Conservation (phyloP, 2,888 invertebrate species). For the Germaria angustata region DNA sequence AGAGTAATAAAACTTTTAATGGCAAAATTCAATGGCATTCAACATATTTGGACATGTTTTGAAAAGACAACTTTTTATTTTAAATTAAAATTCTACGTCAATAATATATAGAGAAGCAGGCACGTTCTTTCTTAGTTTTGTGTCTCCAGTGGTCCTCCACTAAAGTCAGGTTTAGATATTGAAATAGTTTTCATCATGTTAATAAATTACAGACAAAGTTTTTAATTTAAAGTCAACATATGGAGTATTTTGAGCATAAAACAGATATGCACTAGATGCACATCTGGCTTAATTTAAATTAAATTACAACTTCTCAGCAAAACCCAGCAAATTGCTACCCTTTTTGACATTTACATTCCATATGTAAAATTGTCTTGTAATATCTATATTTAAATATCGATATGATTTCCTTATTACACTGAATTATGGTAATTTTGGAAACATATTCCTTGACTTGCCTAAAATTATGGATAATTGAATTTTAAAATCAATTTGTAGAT, state of each 20-base stretch:
- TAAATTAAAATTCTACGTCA: slow-evolving; percentile 6
- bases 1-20: background rate
- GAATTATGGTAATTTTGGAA: slow-evolving; percentile 46
- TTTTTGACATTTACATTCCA: background rate
- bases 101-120: too few species aligned
- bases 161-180: background rate
- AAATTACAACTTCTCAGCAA: background rate
- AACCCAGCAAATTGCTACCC: background rate
- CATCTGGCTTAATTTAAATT: background rate
- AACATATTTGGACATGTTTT: slow-evolving; percentile 23
- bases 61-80: slow-evolving; percentile 23
- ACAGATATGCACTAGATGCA: background rate
- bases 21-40: background rate
- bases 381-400: slow-evolving; percentile 50
- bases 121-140: too few species aligned
- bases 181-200: slow-evolving; percentile 23
- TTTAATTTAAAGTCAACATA: background rate
- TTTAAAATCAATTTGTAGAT: slow-evolving; percentile 56
- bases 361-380: slow-evolving; percentile 26
- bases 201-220: background rate
- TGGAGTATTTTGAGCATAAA: too few species aligned
- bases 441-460: slow-evolving; percentile 1
- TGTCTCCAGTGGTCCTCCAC: too few species aligned
- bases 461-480: slow-evolving; percentile 59
- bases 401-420: slow-evolving; percentile 59